Evolutionary conservation across 1,140 invertebrate species (phyloP).

Genomic region (Ephestia elutella): DNA sequence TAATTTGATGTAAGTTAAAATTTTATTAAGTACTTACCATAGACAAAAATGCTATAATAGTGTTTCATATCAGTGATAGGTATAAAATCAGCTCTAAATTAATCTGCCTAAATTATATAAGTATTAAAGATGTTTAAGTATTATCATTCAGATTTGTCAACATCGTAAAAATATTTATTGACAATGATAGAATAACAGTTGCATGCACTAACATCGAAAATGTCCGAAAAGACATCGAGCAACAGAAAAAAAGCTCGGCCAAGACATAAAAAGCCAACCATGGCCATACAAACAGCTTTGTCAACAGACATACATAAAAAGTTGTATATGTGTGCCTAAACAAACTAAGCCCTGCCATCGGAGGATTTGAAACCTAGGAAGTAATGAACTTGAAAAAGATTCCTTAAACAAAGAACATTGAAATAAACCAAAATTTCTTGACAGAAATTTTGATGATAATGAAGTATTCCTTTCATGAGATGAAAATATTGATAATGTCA

Average conservation of each 20-base stretch:
- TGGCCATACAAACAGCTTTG: slow-evolving; percentile 49
- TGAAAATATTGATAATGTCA: slow-evolving; percentile 24
- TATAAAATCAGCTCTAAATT: too few species aligned
- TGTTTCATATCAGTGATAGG: too few species aligned
- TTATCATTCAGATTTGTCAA: too few species aligned
- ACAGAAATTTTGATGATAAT: slow-evolving; percentile 3
- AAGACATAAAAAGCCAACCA: slow-evolving; percentile 66
- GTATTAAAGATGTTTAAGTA: too few species aligned
- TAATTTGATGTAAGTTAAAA: background rate
- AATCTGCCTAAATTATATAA: too few species aligned
- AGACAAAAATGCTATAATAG: too few species aligned
- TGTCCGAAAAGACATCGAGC: slow-evolving; percentile 39
- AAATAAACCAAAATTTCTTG: background rate
- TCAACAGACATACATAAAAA: slow-evolving; percentile 23
- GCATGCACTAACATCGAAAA: slow-evolving; percentile 56
- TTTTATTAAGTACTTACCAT: too few species aligned
- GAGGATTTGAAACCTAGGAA: slow-evolving; percentile 50
- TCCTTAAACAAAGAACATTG: slow-evolving; percentile 3
- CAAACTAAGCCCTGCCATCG: slow-evolving; percentile 63
- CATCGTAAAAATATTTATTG: too few species aligned
- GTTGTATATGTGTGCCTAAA: slow-evolving; percentile 24
- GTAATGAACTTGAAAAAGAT: slow-evolving; percentile 15
- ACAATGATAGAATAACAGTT: too few species aligned
- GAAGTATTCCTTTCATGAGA: slow-evolving; percentile 8
- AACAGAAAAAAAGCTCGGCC: slow-evolving; percentile 65